A percentile compares a stretch with the other conserved stretches of the same genome.
Conservation (phyloP, 64 coral and sea anemone genomes). For the Actinia equina region DNA sequence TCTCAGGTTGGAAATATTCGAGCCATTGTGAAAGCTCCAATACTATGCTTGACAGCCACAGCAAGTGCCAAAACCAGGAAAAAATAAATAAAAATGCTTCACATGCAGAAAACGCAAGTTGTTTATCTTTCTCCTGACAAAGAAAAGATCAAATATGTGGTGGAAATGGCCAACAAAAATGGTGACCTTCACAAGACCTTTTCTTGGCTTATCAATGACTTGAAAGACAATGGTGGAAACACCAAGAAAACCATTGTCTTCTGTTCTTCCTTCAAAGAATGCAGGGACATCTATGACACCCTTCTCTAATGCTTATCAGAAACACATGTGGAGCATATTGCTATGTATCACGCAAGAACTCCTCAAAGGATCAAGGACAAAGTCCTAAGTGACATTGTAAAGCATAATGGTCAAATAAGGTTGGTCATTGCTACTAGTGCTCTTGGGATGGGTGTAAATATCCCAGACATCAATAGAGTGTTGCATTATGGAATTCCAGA, state of each 20-base stretch:
- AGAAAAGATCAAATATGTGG: constrained; percentile 37
- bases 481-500: constrained; percentile 7
- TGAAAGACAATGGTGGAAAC: constrained; percentile 6
- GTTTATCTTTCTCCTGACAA: constrained; percentile 49
- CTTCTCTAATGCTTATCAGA: not conserved
- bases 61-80: constrained; percentile 36
- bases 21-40: constrained; percentile 30
- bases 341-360: constrained; percentile 43
- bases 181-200: constrained; percentile 28
- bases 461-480: constrained; percentile 19
- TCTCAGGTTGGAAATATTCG: constrained; percentile 46
- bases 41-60: constrained; percentile 58
- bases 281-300: constrained; percentile 45
- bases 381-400: constrained; percentile 26
- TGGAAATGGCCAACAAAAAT: constrained; percentile 17
- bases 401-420: constrained; percentile 7
- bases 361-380: constrained; percentile 24
- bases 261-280: constrained; percentile 40
- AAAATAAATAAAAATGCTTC: constrained; percentile 45
- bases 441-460: constrained; percentile 41
- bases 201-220: constrained; percentile 40
- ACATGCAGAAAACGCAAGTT: constrained; percentile 22
- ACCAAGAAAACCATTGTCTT: constrained; percentile 47
- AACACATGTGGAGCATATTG: not conserved
- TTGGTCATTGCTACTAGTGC: constrained; percentile 44